Evolutionary conservation across 2,888 invertebrate genomes (phyloP).

Genomic region (Ferdinandea cuprea): DNA sequence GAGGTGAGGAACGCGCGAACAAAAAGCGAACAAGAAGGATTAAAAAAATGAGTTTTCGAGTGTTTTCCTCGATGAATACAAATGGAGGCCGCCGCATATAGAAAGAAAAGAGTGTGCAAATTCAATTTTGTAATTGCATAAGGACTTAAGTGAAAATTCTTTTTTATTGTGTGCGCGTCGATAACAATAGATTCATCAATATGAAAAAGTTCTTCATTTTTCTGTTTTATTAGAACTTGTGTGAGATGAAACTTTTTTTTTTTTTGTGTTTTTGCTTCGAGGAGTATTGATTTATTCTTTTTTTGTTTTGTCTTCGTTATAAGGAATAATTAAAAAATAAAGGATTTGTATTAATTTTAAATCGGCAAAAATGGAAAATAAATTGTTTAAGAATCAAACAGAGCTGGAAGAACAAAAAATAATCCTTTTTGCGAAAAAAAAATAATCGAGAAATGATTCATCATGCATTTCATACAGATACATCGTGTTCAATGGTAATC

Average conservation of each 20-base stretch:
- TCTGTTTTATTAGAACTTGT: constrained; percentile 47
- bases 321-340: constrained; percentile 44
- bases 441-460: background rate
- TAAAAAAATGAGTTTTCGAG: constrained; percentile 51
- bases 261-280: constrained; percentile 21
- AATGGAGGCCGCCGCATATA: constrained; percentile 28
- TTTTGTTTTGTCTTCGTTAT: background rate
- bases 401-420: constrained; percentile 4
- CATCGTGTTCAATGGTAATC: constrained; percentile 25
- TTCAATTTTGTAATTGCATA: constrained; percentile 74
- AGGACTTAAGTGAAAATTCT: constrained; percentile 71
- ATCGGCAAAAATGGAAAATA: background rate
- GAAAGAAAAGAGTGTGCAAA: constrained; percentile 57
- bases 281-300: constrained; percentile 63
- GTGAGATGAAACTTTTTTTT: constrained; percentile 1
- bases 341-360: constrained; percentile 21
- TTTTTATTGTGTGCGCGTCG: constrained; percentile 25
- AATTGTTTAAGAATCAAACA: background rate
- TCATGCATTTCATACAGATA: background rate
- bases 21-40: background rate
- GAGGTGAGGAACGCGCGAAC: background rate
- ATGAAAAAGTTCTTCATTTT: constrained; percentile 42
- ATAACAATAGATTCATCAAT: constrained; percentile 39
- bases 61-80: constrained; percentile 50
- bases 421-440: constrained; percentile 25